Conservation (phyloP, 2,797 vertebrate species). For the Sebastes umbrosus region DNA sequence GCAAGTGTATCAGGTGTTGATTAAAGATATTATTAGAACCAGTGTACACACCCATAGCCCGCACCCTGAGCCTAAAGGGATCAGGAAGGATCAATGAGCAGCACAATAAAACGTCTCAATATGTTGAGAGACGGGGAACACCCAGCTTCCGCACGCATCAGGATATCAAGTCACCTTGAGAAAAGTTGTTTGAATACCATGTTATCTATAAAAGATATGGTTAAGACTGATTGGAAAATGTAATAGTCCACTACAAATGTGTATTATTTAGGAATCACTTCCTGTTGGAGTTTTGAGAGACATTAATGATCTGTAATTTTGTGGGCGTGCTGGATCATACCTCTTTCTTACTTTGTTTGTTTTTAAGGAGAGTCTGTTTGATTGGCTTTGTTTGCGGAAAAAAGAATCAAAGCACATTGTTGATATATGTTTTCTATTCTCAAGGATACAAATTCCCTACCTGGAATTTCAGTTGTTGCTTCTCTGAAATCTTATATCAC, state of each 20-base stretch:
- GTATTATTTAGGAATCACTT: background rate
- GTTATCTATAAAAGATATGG: background rate
- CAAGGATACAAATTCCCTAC: background rate
- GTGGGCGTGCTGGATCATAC: background rate
- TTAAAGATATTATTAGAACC: background rate
- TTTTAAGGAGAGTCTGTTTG: background rate
- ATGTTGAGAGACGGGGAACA: background rate
- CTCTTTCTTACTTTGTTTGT: background rate
- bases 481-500: background rate
- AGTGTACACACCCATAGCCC: slow-evolving; percentile 11
- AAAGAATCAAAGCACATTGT: background rate
- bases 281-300: background rate
- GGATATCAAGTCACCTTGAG: background rate
- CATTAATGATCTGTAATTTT: background rate
- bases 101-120: slow-evolving; percentile 18
- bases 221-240: background rate
- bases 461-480: background rate
- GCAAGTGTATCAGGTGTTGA: background rate
- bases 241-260: background rate
- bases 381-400: background rate
- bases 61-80: slow-evolving; percentile 24
- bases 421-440: background rate
- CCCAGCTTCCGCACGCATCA: background rate
- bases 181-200: background rate
- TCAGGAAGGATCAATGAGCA: slow-evolving; percentile 33